phyloP scores from a whole-genome alignment of 2,113 vertebrate species.

The Microcebus ravelobensis region DNA sequence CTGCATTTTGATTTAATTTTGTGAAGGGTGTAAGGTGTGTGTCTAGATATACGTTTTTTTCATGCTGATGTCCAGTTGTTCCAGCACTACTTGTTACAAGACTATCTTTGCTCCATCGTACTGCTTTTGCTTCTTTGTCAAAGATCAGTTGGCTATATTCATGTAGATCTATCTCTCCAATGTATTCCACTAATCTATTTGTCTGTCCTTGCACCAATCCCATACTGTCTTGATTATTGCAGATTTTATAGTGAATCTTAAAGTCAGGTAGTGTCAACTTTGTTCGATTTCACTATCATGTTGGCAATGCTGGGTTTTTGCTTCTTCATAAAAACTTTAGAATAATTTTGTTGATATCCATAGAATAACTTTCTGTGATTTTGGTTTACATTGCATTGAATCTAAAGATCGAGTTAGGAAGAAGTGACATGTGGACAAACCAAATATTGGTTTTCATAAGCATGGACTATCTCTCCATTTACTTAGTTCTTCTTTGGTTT shows the following conservation, averaged over 20 bases:
- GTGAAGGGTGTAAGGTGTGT: background rate
- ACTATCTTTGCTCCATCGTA: too few relatives aligned
- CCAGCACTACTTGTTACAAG: background rate
- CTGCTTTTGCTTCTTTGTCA: background rate
- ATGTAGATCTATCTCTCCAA: background rate
- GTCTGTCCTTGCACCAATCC: background rate
- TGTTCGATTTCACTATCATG: background rate
- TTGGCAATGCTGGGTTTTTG: background rate
- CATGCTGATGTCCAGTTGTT: background rate
- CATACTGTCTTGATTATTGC: background rate
- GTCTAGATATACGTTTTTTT: background rate
- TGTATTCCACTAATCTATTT: background rate
- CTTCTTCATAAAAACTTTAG: background rate
- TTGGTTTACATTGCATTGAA: background rate
- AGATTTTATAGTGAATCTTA: background rate
- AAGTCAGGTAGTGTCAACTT: background rate
- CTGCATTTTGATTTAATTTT: background rate
- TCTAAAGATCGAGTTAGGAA: background rate
- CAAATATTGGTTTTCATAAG: background rate
- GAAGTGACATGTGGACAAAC: background rate
- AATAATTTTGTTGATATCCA: background rate
- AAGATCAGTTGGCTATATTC: background rate
- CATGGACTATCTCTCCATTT: background rate
- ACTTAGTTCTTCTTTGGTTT: background rate
- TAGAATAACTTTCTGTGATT: background rate